A percentile compares a stretch with the other conserved stretches of the same genome.
Conservation (phyloP, 1,140 invertebrate species). For the Phortica variegata region DNA sequence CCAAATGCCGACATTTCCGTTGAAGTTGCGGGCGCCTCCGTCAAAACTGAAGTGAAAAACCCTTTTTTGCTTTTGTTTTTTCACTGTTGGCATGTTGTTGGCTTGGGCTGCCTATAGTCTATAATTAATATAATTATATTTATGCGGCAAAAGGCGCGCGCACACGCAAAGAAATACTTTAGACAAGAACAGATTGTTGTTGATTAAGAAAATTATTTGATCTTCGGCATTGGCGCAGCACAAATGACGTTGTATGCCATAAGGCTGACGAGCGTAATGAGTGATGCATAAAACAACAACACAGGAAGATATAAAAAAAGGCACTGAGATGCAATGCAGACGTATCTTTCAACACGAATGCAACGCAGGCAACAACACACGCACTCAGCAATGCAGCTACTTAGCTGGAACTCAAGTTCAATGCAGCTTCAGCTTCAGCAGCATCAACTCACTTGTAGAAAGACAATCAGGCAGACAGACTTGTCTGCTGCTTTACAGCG, state of each 20-base stretch:
- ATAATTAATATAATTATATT: conserved; percentile 6
- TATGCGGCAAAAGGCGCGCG: neutral
- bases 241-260: neutral
- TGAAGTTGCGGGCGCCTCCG: neutral
- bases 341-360: neutral
- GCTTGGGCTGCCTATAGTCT: neutral
- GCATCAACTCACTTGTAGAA: too few species aligned
- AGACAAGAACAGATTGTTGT: too few species aligned
- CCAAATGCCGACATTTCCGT: neutral
- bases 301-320: neutral
- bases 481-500: too few species aligned
- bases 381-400: too few species aligned
- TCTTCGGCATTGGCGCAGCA: neutral
- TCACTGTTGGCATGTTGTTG: neutral
- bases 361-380: too few species aligned
- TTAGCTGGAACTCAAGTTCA: too few species aligned
- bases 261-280: neutral
- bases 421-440: too few species aligned
- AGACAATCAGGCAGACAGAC: too few species aligned
- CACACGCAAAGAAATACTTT: neutral
- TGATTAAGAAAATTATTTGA: conserved; percentile 3
- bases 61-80: too few species aligned
- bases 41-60: neutral
- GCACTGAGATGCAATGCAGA: neutral
- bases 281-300: too few species aligned